Conservation (phyloP, 2,888 invertebrate genomes). For the Pyrocoelia pectoralis region DNA sequence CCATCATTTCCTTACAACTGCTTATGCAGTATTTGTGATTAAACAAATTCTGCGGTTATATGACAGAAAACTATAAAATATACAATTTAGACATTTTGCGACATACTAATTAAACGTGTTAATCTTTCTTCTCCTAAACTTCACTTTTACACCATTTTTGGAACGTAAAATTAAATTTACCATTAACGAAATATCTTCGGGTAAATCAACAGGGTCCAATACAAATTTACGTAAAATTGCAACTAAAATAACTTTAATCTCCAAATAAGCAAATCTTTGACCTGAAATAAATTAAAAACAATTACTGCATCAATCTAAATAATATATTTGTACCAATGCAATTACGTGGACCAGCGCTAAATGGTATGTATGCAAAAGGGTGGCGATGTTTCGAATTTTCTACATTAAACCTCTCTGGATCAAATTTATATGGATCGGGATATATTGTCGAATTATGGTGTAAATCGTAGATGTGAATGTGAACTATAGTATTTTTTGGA, state of each 20-base stretch:
- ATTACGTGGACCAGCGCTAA: constrained; percentile 4
- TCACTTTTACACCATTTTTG: neutral
- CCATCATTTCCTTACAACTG: too few species aligned
- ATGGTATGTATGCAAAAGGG: neutral
- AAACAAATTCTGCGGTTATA: too few species aligned
- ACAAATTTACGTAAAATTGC: neutral
- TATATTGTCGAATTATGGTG: neutral
- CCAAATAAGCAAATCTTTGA: neutral
- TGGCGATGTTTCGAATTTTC: neutral
- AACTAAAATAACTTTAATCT: neutral
- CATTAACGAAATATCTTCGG: neutral
- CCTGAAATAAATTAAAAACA: neutral
- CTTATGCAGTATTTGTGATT: too few species aligned
- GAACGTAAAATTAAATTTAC: neutral
- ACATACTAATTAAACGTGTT: too few species aligned
- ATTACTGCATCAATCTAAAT: neutral
- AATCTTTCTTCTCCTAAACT: neutral
- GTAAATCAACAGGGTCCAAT: neutral
- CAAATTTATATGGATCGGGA: neutral
- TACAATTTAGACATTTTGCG: too few species aligned
- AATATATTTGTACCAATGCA: neutral
- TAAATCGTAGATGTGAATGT: constrained; percentile 1
- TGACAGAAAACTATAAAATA: too few species aligned
- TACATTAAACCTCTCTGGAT: neutral
- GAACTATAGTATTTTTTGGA: neutral